These are phyloP conservation scores for Charaxes varanes DNA, from an alignment of 1,140 invertebrate genomes.

Conservation along the genomic window DNA sequence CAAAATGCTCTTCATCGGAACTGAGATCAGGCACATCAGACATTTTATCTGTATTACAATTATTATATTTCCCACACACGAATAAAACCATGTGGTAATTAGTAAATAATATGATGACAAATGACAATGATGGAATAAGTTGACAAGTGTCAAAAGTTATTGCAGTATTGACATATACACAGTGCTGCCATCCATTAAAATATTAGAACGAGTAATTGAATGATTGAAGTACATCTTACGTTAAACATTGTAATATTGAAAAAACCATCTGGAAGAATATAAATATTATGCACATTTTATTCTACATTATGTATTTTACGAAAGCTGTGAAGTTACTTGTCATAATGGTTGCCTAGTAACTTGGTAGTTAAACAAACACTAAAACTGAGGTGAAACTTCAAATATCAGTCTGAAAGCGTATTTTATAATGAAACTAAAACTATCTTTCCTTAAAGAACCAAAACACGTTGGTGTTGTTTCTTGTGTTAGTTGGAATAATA, in stretches of 20 bases:
- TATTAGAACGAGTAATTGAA: slow-evolving; percentile 4
- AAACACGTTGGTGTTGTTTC: slow-evolving; percentile 85
- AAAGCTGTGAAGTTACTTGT: too few species aligned
- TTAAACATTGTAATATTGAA: too few species aligned
- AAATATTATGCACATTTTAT: too few species aligned
- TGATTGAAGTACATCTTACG: not conserved
- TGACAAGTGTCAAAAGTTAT: slow-evolving; percentile 15
- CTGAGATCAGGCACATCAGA: slow-evolving; percentile 67
- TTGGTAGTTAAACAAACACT: too few species aligned
- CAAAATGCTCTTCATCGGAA: slow-evolving; percentile 60
- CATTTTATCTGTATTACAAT: slow-evolving; percentile 46
- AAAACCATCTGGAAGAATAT: too few species aligned
- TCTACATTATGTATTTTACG: too few species aligned
- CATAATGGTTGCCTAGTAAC: too few species aligned
- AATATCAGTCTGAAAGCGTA: slow-evolving; percentile 8
- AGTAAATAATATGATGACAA: slow-evolving; percentile 18
- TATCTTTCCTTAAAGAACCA: slow-evolving; percentile 80
- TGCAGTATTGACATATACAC: too few species aligned
- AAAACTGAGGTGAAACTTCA: not conserved
- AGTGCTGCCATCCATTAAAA: not conserved
- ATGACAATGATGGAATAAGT: slow-evolving; percentile 7
- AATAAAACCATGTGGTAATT: slow-evolving; percentile 39
- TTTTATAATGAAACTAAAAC: slow-evolving; percentile 85
- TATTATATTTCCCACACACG: too few species aligned
- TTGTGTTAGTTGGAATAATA: slow-evolving; percentile 93